Evolutionary conservation across 2,113 vertebrate species (phyloP).

Genomic region (Rostratula benghalensis): DNA sequence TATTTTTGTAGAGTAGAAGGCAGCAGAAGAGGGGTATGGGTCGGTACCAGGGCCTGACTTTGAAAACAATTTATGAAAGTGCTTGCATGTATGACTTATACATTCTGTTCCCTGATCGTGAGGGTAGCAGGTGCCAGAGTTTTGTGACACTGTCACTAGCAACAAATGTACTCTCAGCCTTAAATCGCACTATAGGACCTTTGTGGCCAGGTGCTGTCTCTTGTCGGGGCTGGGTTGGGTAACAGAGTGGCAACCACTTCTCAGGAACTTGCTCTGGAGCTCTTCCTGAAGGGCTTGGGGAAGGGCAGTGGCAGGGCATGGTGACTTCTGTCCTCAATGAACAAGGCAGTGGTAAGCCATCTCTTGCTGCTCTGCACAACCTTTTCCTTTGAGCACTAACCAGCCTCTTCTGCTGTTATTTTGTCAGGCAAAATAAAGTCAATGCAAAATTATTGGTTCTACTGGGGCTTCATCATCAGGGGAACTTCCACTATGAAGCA

Average conservation of each 20-base stretch:
- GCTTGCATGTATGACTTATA: neutral
- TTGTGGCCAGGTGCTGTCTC: neutral
- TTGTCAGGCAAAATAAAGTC: neutral
- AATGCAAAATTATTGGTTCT: neutral
- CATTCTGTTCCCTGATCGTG: too few species aligned
- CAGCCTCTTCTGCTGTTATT: neutral
- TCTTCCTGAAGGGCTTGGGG: neutral
- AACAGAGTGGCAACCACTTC: neutral
- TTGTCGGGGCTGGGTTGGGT: too few species aligned
- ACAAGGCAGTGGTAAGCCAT: rapidly evolving
- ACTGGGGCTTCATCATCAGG: neutral
- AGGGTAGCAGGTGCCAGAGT: neutral
- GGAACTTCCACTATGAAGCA: neutral
- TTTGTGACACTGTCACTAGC: neutral
- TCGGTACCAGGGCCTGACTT: neutral
- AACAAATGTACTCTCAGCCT: neutral
- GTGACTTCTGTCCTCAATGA: rapidly evolving
- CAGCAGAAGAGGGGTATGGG: neutral
- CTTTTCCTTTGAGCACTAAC: neutral
- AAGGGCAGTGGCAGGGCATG: neutral
- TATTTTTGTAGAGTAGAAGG: neutral
- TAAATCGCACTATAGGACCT: too few species aligned
- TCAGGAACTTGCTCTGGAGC: too few species aligned
- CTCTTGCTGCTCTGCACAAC: rapidly evolving
- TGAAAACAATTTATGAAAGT: neutral